phyloP scores from a whole-genome alignment of 2,113 vertebrate genomes.

The Cyprinus carpio region DNA sequence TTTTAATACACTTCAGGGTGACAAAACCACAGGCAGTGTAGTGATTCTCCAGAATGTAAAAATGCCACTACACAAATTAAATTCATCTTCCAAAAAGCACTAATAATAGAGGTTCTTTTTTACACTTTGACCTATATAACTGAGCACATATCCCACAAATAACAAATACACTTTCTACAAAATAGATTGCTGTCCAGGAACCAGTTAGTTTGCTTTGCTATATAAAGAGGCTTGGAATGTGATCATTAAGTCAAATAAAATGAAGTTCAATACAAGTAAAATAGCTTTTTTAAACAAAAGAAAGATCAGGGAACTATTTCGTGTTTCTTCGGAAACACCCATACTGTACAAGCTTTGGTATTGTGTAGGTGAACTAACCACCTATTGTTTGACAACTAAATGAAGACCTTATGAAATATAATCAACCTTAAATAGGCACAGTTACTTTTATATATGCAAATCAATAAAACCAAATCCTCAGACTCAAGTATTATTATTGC shows the following conservation, averaged over 20 bases:
- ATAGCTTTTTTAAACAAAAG: neutral
- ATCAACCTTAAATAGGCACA: conserved; percentile 31
- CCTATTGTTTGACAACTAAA: conserved; percentile 4
- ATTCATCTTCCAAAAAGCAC: conserved; percentile 62
- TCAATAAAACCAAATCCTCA: neutral
- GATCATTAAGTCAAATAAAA: conserved; percentile 21
- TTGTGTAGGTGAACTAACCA: conserved; percentile 10
- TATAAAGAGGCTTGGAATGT: conserved; percentile 33
- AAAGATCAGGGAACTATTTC: neutral
- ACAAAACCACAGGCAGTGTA: conserved; percentile 76
- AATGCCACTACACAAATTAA: conserved; percentile 76
- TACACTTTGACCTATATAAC: conserved; percentile 72
- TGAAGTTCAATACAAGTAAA: conserved; percentile 15
- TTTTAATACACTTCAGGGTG: conserved; percentile 94
- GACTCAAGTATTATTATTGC: no score
- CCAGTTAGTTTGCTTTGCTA: conserved; percentile 8
- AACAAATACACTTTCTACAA: neutral
- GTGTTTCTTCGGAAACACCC: neutral
- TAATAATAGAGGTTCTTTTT: conserved; percentile 70
- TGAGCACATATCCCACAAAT: conserved; percentile 7
- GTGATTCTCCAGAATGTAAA: conserved; percentile 75
- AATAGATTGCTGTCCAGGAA: conserved; percentile 21
- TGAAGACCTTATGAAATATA: neutral
- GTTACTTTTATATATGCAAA: neutral
- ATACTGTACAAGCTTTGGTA: conserved; percentile 55